These are phyloP conservation scores for Machimus rusticus DNA, from an alignment of 2,888 invertebrate genomes.

Conservation along the genomic window DNA sequence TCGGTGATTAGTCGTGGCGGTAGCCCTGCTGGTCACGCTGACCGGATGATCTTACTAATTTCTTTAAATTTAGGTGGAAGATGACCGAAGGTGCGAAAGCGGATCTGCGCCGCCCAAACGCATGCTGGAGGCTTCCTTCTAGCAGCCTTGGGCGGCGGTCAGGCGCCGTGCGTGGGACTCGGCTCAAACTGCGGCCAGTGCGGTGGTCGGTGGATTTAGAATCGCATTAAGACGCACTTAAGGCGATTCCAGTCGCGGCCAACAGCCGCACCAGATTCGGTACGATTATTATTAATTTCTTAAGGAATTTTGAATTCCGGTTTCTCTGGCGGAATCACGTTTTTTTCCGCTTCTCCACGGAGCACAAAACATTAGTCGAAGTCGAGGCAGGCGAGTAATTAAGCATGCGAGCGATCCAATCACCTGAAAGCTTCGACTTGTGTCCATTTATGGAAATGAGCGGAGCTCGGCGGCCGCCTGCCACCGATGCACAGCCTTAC, in stretches of 20 bases:
- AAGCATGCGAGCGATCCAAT: not conserved
- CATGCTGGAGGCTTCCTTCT: slow-evolving; percentile 14
- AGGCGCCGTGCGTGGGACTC: slow-evolving; percentile 34
- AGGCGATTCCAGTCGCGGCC: not conserved
- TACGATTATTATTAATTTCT: slow-evolving; percentile 24
- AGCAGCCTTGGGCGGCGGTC: not conserved
- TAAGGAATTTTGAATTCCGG: slow-evolving; percentile 35
- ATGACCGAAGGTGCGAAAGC: not conserved
- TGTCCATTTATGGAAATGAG: slow-evolving; percentile 39
- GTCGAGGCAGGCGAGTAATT: slow-evolving; percentile 12
- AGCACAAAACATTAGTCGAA: not conserved
- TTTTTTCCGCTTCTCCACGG: not conserved
- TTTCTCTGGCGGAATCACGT: not conserved
- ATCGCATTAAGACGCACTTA: slow-evolving; percentile 8
- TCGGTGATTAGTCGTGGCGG: slow-evolving; percentile 42
- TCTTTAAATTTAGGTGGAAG: slow-evolving; percentile 46
- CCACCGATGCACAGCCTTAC: not conserved
- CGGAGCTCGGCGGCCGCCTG: not conserved
- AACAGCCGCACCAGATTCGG: not conserved
- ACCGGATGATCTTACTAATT: not conserved
- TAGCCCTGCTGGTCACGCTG: not conserved
- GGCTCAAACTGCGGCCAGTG: not conserved
- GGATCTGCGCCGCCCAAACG: not conserved
- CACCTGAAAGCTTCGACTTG: slow-evolving; percentile 12
- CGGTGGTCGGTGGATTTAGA: not conserved